phyloP scores from a whole-genome alignment of 2,888 invertebrate species.

The Euclidia mi region DNA sequence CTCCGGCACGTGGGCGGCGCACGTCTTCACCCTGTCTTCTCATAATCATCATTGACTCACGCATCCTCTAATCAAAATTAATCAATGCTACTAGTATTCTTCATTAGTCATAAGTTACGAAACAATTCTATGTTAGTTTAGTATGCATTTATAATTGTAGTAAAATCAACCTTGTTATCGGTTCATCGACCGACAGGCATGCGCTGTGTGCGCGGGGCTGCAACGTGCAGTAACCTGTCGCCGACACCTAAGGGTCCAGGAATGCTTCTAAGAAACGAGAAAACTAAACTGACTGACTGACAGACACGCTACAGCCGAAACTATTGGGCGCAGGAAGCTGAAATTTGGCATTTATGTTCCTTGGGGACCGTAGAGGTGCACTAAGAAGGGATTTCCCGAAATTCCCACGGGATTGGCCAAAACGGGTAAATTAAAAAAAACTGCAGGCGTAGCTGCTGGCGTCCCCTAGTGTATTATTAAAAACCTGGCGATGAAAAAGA shows the following conservation, averaged over 20 bases:
- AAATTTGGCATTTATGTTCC: no score
- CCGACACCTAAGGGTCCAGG: slow-evolving; percentile 37
- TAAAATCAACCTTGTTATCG: slow-evolving; percentile 7
- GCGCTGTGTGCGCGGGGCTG: neutral
- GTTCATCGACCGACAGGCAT: slow-evolving; percentile 13
- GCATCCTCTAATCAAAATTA: neutral
- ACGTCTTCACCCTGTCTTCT: neutral
- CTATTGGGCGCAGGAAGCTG: no score
- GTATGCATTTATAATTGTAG: neutral
- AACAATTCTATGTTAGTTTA: neutral
- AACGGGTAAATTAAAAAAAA: no score
- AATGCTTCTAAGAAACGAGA: slow-evolving; percentile 47
- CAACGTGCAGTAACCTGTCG: slow-evolving; percentile 35
- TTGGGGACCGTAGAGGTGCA: no score
- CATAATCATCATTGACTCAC: slow-evolving; percentile 6
- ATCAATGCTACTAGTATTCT: neutral
- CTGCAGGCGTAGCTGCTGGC: no score
- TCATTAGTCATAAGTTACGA: slow-evolving; percentile 5
- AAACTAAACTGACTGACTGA: no score
- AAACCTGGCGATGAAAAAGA: no score
- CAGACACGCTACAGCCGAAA: no score
- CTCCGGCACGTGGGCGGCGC: slow-evolving; percentile 2
- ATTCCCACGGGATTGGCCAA: no score
- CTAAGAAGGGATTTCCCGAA: no score
- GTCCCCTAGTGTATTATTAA: no score